These are phyloP conservation scores for Pseudochirops corinnae DNA, from an alignment of 2,797 vertebrate species.

Conservation along the genomic window DNA sequence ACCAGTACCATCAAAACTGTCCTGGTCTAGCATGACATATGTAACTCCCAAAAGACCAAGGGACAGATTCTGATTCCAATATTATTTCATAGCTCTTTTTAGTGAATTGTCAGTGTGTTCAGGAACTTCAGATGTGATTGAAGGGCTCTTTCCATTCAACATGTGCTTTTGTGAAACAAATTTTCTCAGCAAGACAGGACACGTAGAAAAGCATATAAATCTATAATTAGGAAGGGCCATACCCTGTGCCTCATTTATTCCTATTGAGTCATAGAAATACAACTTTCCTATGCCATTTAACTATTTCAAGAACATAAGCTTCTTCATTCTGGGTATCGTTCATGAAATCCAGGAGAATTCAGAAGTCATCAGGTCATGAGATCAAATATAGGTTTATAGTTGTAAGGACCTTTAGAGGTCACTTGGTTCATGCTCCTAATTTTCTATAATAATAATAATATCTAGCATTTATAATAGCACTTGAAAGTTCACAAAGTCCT, in stretches of 20 bases:
- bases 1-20: neutral
- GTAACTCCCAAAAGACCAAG: neutral
- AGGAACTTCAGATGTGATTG: neutral
- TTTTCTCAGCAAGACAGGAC: neutral
- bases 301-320: constrained; percentile 14
- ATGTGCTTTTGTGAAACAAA: neutral
- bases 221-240: neutral
- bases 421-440: neutral
- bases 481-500: neutral
- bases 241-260: neutral
- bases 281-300: neutral
- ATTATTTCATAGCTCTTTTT: neutral
- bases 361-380: neutral
- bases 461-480: neutral
- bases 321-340: neutral
- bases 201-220: neutral
- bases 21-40: neutral
- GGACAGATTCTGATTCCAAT: neutral
- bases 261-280: constrained; percentile 7
- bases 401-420: neutral
- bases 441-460: neutral
- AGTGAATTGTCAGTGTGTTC: neutral
- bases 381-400: neutral
- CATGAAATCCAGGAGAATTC: accelerated
- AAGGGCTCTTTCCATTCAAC: neutral